phyloP scores from a whole-genome alignment of 2,113 vertebrate genomes.

The Leptobrachium leishanense region DNA sequence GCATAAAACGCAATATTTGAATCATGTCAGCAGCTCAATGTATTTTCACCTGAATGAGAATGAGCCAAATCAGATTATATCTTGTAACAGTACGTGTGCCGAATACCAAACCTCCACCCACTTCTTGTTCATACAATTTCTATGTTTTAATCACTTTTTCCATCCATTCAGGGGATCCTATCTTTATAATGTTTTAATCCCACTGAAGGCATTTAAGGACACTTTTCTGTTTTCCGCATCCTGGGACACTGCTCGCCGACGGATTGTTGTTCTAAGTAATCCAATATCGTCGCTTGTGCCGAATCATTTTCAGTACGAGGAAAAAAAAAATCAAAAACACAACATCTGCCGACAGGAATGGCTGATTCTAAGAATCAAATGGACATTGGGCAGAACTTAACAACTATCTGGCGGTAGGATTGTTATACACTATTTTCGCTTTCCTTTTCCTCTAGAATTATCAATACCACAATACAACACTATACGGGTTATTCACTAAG shows the following conservation, averaged over 20 bases:
- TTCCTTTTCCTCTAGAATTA: too few species aligned
- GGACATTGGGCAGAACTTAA: too few species aligned
- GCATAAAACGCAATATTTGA: too few species aligned
- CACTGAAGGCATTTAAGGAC: not conserved
- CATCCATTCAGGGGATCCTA: not conserved
- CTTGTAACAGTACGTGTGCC: not conserved
- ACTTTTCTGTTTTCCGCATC: not conserved
- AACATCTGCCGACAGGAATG: not conserved
- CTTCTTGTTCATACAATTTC: too few species aligned
- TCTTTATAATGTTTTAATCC: not conserved
- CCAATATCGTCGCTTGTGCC: not conserved
- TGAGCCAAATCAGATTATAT: too few species aligned
- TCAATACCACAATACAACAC: too few species aligned
- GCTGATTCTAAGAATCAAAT: not conserved
- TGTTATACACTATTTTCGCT: too few species aligned
- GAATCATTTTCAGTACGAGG: not conserved
- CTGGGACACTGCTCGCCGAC: not conserved
- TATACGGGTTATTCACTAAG: too few species aligned
- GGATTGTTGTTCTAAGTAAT: not conserved
- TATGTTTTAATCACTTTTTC: not conserved
- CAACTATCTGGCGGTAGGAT: too few species aligned
- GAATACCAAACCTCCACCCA: not conserved
- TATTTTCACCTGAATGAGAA: too few species aligned
- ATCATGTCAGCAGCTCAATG: not conserved
- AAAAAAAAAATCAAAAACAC: not conserved